Base-by-base conservation (phyloP, 2,113 vertebrate species). In the Clinocottus analis region DNA sequence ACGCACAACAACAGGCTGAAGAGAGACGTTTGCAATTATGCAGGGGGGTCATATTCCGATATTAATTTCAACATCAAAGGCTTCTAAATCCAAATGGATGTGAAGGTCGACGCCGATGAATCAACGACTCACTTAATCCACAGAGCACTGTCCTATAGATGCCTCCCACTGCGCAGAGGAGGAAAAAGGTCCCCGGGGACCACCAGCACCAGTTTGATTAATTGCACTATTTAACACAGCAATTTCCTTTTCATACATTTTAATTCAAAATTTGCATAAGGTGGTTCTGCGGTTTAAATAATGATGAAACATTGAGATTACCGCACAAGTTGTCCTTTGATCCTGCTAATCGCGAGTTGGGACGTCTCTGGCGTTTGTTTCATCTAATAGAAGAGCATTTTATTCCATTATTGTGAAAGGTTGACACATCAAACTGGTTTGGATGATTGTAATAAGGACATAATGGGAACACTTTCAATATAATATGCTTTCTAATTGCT, bases 211-310 rank as follows among this genome's bases (percentile, higher is more conserved):
- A 55, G 19, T 75, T 66, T 79, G 82, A 90, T 89, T 91, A 85
- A 89, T 85, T 79, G 70, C 58, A 21, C 63, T 45, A 73, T 76
- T 86, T 84, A 86, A 85, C 10, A 35, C 67, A 62, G 35, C 84
- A 79, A 86, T 91, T 85, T 85, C 39, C 56, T 35, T 85, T 77
- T 79, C 60, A 84, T 72, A 81, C 65, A 82, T 85, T 69, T 69
- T 17, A 58, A 77, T 78, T 75, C 35, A 61, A 25, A 60, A 77
- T 83, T 69, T 76, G 79, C 37, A 59, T 61, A 55, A 55, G 63
- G 69, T 71, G 35, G 55, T 76, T 68, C 29, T 37, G 67, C 41
- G 37, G 61, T 53, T 74, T 27, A 65, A 66, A 66, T 55, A 61
- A 59, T 61, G 29, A 16, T 49, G 69, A 72, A 64, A 41, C 29